phyloP scores from a whole-genome alignment of 2,113 vertebrate species.

The Burhinus oedicnemus region DNA sequence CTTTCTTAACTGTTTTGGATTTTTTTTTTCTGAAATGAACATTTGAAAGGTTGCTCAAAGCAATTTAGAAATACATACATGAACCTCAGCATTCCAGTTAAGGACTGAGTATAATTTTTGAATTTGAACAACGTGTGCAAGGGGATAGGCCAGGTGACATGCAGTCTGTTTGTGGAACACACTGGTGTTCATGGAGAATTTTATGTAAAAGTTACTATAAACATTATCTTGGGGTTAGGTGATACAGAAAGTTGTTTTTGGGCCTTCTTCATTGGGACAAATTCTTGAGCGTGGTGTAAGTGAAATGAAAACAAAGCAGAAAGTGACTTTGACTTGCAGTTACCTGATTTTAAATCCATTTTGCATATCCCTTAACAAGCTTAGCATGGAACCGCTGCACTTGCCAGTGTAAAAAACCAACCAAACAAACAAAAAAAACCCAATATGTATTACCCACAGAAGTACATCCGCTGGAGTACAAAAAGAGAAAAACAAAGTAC shows the following conservation, averaged over 20 bases:
- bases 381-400: neutral
- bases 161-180: rapidly evolving
- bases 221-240: neutral
- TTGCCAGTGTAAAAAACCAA: neutral
- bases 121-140: neutral
- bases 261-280: neutral
- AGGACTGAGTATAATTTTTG: neutral
- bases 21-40: neutral
- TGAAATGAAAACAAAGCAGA: neutral
- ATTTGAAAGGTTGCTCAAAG: neutral
- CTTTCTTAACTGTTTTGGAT: neutral
- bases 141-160: neutral
- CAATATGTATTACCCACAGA: neutral
- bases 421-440: neutral
- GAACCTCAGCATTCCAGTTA: neutral
- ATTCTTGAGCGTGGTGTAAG: neutral
- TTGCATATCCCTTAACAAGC: neutral
- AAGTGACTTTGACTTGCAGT: neutral
- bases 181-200: neutral
- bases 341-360: neutral
- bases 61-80: neutral
- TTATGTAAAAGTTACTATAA: neutral
- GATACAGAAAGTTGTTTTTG: neutral
- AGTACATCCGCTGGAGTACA: neutral
- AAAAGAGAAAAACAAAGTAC: neutral